Evolutionary conservation across 2,797 vertebrate genomes (phyloP).

Genomic region (Tamandua tetradactyla): DNA sequence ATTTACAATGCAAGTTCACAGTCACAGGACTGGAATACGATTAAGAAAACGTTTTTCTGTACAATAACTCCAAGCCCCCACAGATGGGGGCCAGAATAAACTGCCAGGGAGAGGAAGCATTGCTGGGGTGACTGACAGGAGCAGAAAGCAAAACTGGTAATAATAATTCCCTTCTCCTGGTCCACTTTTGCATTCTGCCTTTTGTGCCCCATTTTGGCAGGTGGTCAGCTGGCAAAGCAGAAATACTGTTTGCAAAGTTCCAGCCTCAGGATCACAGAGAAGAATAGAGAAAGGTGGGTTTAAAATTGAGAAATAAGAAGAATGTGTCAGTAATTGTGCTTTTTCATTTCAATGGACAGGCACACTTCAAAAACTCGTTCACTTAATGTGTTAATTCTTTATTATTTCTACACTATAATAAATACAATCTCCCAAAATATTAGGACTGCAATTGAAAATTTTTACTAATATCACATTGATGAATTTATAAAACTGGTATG

Average conservation of each 20-base stretch:
- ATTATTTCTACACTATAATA: not conserved
- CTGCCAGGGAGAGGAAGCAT: not conserved
- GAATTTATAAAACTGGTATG: not conserved
- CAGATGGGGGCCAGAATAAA: not conserved
- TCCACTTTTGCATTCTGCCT: not conserved
- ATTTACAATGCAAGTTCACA: no score
- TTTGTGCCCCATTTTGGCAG: not conserved
- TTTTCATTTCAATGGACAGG: not conserved
- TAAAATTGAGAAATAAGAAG: not conserved
- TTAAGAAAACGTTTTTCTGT: no score
- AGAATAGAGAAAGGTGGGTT: not conserved
- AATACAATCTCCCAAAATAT: not conserved
- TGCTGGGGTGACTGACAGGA: not conserved
- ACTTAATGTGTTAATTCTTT: conserved; percentile 7
- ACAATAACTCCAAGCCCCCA: no score
- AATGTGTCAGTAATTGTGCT: not conserved
- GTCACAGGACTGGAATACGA: no score
- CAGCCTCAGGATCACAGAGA: not conserved
- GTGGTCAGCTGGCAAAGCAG: not conserved
- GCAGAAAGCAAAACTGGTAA: not conserved
- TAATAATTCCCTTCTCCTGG: not conserved
- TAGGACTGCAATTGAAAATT: conserved; percentile 16
- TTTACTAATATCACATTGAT: conserved; percentile 20
- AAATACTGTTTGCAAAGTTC: not conserved
- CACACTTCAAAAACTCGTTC: not conserved